Evolutionary conservation across 37 sponge, comb jelly and placozoan genomes (phyloP).

Genomic region (Tethya wilhelma): DNA sequence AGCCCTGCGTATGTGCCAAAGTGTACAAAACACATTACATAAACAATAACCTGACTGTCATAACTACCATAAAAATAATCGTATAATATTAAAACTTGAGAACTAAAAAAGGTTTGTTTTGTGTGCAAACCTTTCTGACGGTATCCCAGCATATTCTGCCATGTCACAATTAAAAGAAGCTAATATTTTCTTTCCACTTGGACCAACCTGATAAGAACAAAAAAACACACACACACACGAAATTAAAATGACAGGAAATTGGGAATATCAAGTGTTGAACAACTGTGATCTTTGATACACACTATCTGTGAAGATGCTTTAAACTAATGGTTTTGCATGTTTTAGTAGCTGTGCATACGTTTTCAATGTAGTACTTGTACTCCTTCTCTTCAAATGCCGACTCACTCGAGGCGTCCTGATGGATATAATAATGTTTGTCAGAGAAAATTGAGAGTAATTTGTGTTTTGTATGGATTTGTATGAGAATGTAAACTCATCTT

Average conservation of each 20-base stretch:
- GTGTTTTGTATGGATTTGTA: too few relatives aligned
- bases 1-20: slow-evolving; percentile 25
- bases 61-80: too few relatives aligned
- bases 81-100: neutral
- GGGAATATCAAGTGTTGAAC: too few relatives aligned
- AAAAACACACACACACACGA: neutral
- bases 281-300: too few relatives aligned
- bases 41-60: too few relatives aligned
- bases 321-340: neutral
- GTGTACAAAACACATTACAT: too few relatives aligned
- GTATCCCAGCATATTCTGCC: slow-evolving; percentile 71
- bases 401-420: slow-evolving; percentile 39
- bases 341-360: slow-evolving; percentile 20
- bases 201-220: slow-evolving; percentile 54
- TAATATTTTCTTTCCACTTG: slow-evolving; percentile 74
- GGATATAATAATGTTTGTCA: too few relatives aligned
- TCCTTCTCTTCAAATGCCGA: slow-evolving; percentile 78
- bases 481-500: too few relatives aligned
- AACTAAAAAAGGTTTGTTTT: neutral
- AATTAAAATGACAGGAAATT: neutral
- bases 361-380: slow-evolving; percentile 84
- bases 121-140: slow-evolving; percentile 36
- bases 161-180: slow-evolving; percentile 75
- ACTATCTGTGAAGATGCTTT: neutral
- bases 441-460: neutral